Conservation (phyloP, 2,113 vertebrate genomes). For the Rousettus leschenaultii region DNA sequence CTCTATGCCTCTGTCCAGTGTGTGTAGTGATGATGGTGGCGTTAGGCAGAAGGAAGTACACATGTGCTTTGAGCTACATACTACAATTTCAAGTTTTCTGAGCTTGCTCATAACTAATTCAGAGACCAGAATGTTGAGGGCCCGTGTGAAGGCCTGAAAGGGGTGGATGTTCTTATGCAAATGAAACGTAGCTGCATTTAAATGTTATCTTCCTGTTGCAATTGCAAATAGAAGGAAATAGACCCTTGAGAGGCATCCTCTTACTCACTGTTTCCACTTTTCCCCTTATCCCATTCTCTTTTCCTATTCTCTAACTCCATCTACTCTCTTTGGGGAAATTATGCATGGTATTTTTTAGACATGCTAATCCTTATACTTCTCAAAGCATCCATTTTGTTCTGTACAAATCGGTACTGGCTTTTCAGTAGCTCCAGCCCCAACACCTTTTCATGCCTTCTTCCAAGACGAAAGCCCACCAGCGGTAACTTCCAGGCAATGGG, state of each 20-base stretch:
- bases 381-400: neutral
- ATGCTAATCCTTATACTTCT: neutral
- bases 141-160: neutral
- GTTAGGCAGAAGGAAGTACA: neutral
- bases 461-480: neutral
- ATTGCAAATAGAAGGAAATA: neutral
- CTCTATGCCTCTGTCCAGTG: neutral
- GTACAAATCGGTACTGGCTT: neutral
- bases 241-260: rapidly evolving
- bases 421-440: neutral
- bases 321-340: neutral
- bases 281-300: neutral
- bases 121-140: neutral
- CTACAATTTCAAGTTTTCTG: neutral
- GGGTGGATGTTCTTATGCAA: neutral
- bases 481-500: neutral
- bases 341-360: neutral
- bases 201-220: neutral
- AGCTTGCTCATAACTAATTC: neutral
- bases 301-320: neutral
- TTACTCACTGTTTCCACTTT: neutral
- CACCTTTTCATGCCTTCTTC: neutral
- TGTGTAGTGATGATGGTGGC: neutral
- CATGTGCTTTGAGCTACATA: neutral
- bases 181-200: neutral